These are phyloP conservation scores for Pseudorasbora parva DNA, from an alignment of 2,113 vertebrate species.

Conservation along the genomic window DNA sequence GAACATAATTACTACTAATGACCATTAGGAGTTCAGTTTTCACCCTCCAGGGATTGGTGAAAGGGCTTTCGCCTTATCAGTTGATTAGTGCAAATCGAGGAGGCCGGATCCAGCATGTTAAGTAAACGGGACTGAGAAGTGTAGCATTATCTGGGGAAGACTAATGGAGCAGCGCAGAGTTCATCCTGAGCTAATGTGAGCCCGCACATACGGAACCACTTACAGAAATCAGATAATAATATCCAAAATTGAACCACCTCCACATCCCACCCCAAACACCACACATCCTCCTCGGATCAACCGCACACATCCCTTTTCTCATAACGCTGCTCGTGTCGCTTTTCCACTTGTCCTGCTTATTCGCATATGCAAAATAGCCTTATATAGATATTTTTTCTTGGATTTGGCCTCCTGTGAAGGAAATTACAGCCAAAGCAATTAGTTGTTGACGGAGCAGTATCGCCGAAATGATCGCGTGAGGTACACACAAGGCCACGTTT, in stretches of 20 bases:
- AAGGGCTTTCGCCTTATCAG: constrained; percentile 79
- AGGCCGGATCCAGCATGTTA: constrained; percentile 77
- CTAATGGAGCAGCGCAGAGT: constrained; percentile 72
- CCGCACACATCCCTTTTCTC: neutral
- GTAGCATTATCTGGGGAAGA: constrained; percentile 68
- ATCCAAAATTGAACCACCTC: constrained; percentile 2
- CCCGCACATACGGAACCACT: constrained; percentile 40
- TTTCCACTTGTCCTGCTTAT: constrained; percentile 59
- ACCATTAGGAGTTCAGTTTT: constrained; percentile 80
- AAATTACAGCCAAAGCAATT: constrained; percentile 76
- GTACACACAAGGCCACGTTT: constrained; percentile 32
- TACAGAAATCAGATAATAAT: constrained; percentile 41
- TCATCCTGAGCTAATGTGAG: constrained; percentile 68
- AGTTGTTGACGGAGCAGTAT: constrained; percentile 77
- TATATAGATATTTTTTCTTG: constrained; percentile 67
- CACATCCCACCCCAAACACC: constrained; percentile 36
- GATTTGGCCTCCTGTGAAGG: constrained; percentile 70
- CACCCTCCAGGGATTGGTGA: constrained; percentile 72
- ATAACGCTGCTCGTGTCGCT: constrained; percentile 39
- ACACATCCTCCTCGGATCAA: neutral
- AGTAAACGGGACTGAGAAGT: constrained; percentile 74
- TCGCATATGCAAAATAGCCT: constrained; percentile 72
- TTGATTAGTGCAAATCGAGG: constrained; percentile 80
- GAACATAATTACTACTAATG: constrained; percentile 81
- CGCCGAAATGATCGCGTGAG: constrained; percentile 72